phyloP scores from a whole-genome alignment of 2,888 invertebrate species.

The Cosmia pyralina region DNA sequence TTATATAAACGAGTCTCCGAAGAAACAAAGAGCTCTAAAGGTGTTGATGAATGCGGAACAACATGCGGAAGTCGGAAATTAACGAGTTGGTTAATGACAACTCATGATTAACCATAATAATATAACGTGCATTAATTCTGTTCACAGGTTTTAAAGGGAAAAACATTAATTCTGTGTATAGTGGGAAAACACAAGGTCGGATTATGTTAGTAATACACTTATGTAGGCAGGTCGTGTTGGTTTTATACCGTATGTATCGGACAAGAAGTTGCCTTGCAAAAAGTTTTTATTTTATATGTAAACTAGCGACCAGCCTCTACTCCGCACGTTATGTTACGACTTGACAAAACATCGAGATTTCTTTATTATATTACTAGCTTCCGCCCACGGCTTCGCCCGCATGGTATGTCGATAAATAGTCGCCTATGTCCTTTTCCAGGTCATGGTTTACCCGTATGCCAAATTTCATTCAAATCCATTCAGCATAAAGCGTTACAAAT shows the following conservation, averaged over 20 bases:
- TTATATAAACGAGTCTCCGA: slow-evolving; percentile 30
- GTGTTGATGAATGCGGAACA: slow-evolving; percentile 58
- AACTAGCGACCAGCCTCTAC: neutral
- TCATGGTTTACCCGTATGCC: no score
- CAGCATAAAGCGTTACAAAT: no score
- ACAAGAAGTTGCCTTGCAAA: slow-evolving; percentile 14
- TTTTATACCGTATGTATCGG: neutral
- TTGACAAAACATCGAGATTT: neutral
- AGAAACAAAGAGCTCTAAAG: slow-evolving; percentile 46
- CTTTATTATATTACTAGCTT: neutral
- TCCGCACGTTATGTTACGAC: neutral
- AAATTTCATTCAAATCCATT: no score
- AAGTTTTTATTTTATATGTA: neutral
- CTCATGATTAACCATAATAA: slow-evolving; percentile 40
- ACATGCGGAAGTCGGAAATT: slow-evolving; percentile 54
- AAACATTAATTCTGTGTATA: slow-evolving; percentile 28
- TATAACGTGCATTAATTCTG: slow-evolving; percentile 35
- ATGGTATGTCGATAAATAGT: no score
- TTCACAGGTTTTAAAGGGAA: slow-evolving; percentile 32
- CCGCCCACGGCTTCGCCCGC: no score
- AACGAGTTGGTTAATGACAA: slow-evolving; percentile 48
- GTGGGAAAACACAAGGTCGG: slow-evolving; percentile 29
- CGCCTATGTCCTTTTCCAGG: no score
- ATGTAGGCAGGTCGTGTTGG: slow-evolving; percentile 10
- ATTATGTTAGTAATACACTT: slow-evolving; percentile 20